Evolutionary conservation across 2,888 invertebrate genomes (phyloP).

Genomic region (Agonopterix arenella): DNA sequence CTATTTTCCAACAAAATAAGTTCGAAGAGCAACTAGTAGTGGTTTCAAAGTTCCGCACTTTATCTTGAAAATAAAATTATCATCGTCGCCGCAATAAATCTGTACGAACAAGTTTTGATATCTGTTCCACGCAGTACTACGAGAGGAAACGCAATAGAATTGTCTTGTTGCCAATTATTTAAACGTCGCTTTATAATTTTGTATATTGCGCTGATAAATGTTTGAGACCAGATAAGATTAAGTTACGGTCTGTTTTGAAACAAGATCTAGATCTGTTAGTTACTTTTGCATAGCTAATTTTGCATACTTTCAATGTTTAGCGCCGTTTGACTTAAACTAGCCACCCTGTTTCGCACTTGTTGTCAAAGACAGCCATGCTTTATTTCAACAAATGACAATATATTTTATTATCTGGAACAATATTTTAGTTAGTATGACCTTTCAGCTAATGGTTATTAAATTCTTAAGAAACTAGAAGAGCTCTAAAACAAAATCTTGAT

Average conservation of each 20-base stretch:
- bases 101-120: not conserved
- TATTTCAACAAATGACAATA: too few relatives aligned
- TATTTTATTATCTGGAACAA: too few relatives aligned
- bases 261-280: not conserved
- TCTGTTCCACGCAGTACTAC: not conserved
- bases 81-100: conserved; percentile 2
- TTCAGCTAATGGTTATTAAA: too few relatives aligned
- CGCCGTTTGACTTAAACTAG: too few relatives aligned
- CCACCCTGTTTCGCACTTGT: too few relatives aligned
- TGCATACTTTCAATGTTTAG: too few relatives aligned
- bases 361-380: too few relatives aligned
- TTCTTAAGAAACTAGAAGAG: too few relatives aligned
- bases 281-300: too few relatives aligned
- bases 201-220: conserved; percentile 4
- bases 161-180: conserved; percentile 9
- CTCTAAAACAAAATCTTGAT: too few relatives aligned
- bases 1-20: not conserved
- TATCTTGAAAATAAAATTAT: conserved; percentile 6
- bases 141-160: conserved; percentile 3
- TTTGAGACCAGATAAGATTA: not conserved
- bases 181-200: conserved; percentile 4
- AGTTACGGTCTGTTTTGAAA: not conserved
- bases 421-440: too few relatives aligned
- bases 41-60: conserved; percentile 1
- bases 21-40: not conserved